Base-by-base conservation (phyloP, 2,113 vertebrate genomes). In the Gymnarchus niloticus region DNA sequence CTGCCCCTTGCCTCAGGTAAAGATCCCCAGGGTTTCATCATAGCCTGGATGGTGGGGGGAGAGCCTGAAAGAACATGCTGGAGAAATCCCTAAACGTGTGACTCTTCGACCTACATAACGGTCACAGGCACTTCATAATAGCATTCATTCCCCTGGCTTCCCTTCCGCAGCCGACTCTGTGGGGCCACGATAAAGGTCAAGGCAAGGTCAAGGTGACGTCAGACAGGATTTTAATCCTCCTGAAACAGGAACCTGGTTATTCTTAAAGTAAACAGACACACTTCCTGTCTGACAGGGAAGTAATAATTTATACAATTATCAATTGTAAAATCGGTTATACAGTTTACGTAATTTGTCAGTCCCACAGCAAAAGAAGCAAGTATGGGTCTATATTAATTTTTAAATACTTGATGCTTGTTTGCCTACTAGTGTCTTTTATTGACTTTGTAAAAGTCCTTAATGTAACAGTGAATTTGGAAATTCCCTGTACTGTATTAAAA, bases 281-380 rank as follows among this genome's bases (percentile, higher is more conserved):
- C 80, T 82, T 82, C 80, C 80, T 33, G 80, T 56, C 51, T 25
- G 80, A 82, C 80, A 82, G 37, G 80, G 80, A 82, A 56, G 80
- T 54, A 82, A 82, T 82, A 82, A 82, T n/a, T 82, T 82, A 82
- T 56, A 56, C 56, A 82, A 82, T 82, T 82, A 56, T 82, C 80
- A 82, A 54, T 54, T 82, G 51, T 82, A 82, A 28, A 54, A 54
- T 82, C 49, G 17, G 48, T 82, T 54, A 7, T 54, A 54, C 17
- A 37, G 48, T 82, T 51, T 54, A 54, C n/a, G 14, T 33, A 54
- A 52, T 33, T 54, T 19, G 25, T 82, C 51, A 8, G 25, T 82
- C 56, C 23, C 49, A 81, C 48, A 81, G 51, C 14, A 33, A 54
- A 56, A 33, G 51, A 54, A 51, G 80, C 80, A 54, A 33, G 8